These are phyloP conservation scores for Priocnemis perturbator DNA, from an alignment of 2,888 invertebrate genomes.

Conservation along the genomic window DNA sequence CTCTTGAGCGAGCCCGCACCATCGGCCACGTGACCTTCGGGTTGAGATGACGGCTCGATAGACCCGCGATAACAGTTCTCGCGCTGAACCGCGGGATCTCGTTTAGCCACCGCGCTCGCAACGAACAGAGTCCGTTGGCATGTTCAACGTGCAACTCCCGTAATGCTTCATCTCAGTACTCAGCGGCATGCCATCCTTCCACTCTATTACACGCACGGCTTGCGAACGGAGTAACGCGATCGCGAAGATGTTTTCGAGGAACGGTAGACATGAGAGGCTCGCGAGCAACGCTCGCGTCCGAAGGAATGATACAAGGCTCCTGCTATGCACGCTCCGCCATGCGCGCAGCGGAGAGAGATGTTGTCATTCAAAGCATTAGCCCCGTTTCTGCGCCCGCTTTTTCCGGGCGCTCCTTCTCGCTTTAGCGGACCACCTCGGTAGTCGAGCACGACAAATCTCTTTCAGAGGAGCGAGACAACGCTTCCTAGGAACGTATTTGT, in stretches of 20 bases:
- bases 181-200: conserved; percentile 5
- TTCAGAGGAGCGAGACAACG: not conserved
- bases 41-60: too few relatives aligned
- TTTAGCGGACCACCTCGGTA: not conserved
- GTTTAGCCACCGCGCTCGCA: too few relatives aligned
- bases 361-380: conserved; percentile 65
- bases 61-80: too few relatives aligned
- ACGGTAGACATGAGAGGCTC: conserved; percentile 34
- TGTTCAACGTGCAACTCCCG: too few relatives aligned
- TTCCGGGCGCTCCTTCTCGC: conserved; percentile 27
- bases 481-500: not conserved
- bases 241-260: conserved; percentile 53
- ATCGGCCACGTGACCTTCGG: too few relatives aligned
- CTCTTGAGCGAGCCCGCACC: too few relatives aligned
- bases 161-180: not conserved
- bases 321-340: conserved; percentile 53
- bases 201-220: conserved; percentile 39
- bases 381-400: conserved; percentile 48
- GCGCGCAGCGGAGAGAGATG: conserved; percentile 55
- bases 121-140: too few relatives aligned
- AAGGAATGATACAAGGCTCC: conserved; percentile 43
- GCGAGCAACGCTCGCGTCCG: conserved; percentile 44
- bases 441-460: not conserved
- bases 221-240: conserved; percentile 43
- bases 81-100: too few relatives aligned